Percentiles rank a stretch among this genome's conserved stretches.
Conservation (phyloP, 2,888 invertebrate genomes). For the Drosophila barbarae region DNA sequence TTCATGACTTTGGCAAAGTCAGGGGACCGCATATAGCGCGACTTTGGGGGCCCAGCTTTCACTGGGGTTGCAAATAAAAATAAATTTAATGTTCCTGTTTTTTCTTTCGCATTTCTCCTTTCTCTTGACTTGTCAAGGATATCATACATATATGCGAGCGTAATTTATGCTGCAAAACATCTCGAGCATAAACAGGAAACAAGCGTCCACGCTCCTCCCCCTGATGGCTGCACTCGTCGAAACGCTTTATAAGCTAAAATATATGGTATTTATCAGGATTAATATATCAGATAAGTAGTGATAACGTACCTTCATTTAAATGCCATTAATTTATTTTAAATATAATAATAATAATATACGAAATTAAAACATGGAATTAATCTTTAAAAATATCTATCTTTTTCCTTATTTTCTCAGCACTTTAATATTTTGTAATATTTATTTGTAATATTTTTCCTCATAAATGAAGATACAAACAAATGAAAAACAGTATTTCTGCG, state of each 20-base stretch:
- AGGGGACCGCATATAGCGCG: slow-evolving; percentile 66
- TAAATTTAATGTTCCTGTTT: slow-evolving; percentile 77
- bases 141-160: slow-evolving; percentile 50
- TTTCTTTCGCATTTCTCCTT: slow-evolving; percentile 29
- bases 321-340: neutral
- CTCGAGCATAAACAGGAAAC: slow-evolving; percentile 71
- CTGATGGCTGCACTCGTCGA: neutral
- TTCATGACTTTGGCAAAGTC: slow-evolving; percentile 74
- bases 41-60: slow-evolving; percentile 34
- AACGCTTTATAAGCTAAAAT: neutral
- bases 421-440: neutral
- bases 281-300: too few species aligned
- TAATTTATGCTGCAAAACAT: slow-evolving; percentile 72
- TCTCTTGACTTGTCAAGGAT: slow-evolving; percentile 44
- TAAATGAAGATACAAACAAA: neutral
- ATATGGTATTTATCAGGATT: neutral
- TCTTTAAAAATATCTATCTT: neutral
- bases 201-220: slow-evolving; percentile 41
- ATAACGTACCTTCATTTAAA: neutral
- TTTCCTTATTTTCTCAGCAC: neutral
- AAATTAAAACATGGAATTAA: too few species aligned
- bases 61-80: slow-evolving; percentile 72
- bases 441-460: neutral
- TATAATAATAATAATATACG: neutral
- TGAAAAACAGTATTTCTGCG: neutral